Base-by-base conservation (phyloP, 2,113 vertebrate genomes). In the Rhea americana region DNA sequence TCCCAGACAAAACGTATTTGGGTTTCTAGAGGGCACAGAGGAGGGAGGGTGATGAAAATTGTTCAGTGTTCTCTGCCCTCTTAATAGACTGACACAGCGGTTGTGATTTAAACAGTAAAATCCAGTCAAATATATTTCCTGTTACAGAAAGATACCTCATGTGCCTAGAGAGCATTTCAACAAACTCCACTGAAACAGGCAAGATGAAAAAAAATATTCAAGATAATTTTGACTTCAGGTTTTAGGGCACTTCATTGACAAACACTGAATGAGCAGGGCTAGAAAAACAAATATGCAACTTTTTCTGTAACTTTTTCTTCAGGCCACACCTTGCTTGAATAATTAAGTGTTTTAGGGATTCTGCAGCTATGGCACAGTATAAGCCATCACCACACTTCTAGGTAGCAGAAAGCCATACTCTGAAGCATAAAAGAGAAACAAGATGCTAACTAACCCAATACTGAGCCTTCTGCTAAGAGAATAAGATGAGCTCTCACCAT, bases 401-500 rank as follows among this genome's bases (percentile, higher is more conserved):
- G 25, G 39, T 5, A 39, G 22, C 55, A 71, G 37, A 91, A 85
- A 80, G 32, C 11, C 45, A 26, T 56, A 16, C 13, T 59, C 15
- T 43, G 51, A 59, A 53, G 19, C 28, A 39, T 53, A 71, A 83
- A 59, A 26, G 39, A 56, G 41, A 48, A 3, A 16, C 6, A 70
- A 15, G 50, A n/a, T 0, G 17, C 4, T 18, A 65, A 67, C 3
- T 11, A 17, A 16, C 28, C 16, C 16, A 16, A 30, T 6, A 28
- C 16, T 30, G 32, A 16, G 55, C 55, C 55, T 58, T 11, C 55
- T 58, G 55, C 5, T 15, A 61, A 66, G 2, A 81, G 65, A 89
- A 71, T 21, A 39, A 67, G 56, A 75, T 17, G 32, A 93, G 39
- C 13, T 87, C 96, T 96, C 66, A 96, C 99, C 98, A 93, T 98